Evolutionary conservation across 2,113 vertebrate genomes (phyloP), one percentile per base, ranked within the genome.

Genomic region (Steatornis caripensis): DNA sequence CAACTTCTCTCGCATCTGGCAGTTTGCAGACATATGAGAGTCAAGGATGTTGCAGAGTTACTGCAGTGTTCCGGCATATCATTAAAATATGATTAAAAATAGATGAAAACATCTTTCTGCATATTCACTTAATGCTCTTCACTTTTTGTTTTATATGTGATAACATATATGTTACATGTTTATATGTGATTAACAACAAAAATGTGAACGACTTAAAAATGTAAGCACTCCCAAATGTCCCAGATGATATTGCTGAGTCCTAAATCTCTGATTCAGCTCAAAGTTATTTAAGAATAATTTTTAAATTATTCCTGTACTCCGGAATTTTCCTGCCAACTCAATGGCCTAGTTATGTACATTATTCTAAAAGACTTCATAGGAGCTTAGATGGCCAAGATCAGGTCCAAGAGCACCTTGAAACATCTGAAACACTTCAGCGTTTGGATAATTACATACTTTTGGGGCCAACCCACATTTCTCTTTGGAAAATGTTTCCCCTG

Each of bases 401-500:
- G 84, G 94, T 96, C 91, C 74, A 96, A 89, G 84, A 87, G 87
- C 94, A 94, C 97, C 97, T 97, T 92, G 91, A 96, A 97, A 97
- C 93, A 95, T 97, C 91, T 97, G 94, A 97, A 97, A 96, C 89
- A 92, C 75, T 96, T 97, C 96, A 97, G 37, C 74, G 62, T 95
- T 93, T 96, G 86, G 92, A 92, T 97, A 97, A 97, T 95, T 91
- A 61, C 84, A 65, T 93, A 82, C 69, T 64, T 96, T 53, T 51
- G 81, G 41, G 94, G 95, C 93, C 91, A 97, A 94, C 74, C 86
- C 94, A 89, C 97, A 93, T 93, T 96, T 97, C 86, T 95, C 94
- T 87, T 94, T 80, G 95, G 91, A 95, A 94, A 95, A 77, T 46
- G 1, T 95, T 95, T 95, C 89, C 77, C 62, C 45, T 91, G 41